Evolutionary conservation across 2,888 invertebrate genomes (phyloP).

Genomic region (Amphipoea oculea): DNA sequence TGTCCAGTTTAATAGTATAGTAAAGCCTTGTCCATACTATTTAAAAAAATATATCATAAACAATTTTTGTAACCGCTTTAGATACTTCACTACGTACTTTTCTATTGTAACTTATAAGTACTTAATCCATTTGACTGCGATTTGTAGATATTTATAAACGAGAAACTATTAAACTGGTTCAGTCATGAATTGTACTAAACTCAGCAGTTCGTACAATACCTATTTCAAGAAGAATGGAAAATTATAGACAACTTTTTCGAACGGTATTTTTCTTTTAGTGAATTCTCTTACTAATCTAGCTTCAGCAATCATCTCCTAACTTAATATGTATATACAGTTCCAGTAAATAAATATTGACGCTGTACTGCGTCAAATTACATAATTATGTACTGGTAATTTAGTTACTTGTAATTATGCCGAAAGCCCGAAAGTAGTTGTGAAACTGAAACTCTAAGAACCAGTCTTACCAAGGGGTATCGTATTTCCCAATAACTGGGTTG

Average conservation of each 20-base stretch:
- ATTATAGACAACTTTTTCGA: neutral
- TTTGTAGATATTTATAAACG: neutral
- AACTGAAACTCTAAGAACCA: too few relatives aligned
- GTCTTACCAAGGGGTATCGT: too few relatives aligned
- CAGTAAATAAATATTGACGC: neutral
- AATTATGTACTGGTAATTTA: too few relatives aligned
- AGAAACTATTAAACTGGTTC: neutral
- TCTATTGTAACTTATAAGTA: neutral
- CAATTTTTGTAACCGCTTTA: too few relatives aligned
- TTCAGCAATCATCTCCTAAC: neutral
- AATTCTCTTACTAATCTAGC: neutral
- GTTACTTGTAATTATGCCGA: too few relatives aligned
- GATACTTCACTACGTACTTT: neutral
- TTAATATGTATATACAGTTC: too few relatives aligned
- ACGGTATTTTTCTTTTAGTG: neutral
- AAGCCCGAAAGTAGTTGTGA: too few relatives aligned
- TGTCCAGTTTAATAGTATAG: too few relatives aligned
- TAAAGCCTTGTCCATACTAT: too few relatives aligned
- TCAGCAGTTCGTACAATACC: neutral
- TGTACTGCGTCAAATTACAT: neutral
- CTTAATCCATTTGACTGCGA: neutral
- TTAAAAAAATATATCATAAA: too few relatives aligned
- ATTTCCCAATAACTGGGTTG: too few relatives aligned
- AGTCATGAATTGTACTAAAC: neutral
- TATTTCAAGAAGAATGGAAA: neutral